Evolutionary conservation across 2,113 vertebrate species (phyloP).

Genomic region (Pogona vitticeps): DNA sequence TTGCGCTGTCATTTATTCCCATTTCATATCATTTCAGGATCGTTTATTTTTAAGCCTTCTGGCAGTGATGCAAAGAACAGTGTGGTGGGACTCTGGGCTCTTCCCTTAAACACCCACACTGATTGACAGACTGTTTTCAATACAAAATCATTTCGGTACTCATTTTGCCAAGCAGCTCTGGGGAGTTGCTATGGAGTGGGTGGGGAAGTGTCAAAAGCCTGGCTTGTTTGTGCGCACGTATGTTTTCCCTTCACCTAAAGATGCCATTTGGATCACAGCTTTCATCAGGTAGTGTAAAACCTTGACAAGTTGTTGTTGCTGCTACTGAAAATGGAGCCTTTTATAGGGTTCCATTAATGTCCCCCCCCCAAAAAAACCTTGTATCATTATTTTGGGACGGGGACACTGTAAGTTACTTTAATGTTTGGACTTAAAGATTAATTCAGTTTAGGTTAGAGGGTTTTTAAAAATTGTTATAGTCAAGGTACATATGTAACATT

Average conservation of each 20-base stretch:
- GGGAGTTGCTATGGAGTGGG: neutral
- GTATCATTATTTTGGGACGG: neutral
- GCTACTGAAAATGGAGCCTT: neutral
- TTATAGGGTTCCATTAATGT: neutral
- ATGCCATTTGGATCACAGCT: neutral
- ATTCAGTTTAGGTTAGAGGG: neutral
- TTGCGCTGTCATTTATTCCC: neutral
- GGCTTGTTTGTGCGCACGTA: neutral
- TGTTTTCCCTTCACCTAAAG: neutral
- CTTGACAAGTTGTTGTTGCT: neutral
- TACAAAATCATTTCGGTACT: neutral
- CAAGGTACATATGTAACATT: no score
- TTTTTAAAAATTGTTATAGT: neutral
- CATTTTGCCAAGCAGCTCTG: neutral
- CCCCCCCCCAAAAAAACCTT: neutral
- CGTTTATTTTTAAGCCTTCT: neutral
- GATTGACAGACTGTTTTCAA: neutral
- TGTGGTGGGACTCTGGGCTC: neutral
- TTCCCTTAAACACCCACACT: neutral
- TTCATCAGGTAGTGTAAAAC: neutral
- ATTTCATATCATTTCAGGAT: neutral
- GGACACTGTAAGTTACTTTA: neutral
- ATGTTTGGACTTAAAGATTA: neutral
- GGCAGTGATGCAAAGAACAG: neutral
- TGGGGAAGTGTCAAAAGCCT: neutral